Percentiles rank a stretch among this genome's conserved stretches.
Conservation (phyloP, 2,113 vertebrate species). For the Cervus canadensis region DNA sequence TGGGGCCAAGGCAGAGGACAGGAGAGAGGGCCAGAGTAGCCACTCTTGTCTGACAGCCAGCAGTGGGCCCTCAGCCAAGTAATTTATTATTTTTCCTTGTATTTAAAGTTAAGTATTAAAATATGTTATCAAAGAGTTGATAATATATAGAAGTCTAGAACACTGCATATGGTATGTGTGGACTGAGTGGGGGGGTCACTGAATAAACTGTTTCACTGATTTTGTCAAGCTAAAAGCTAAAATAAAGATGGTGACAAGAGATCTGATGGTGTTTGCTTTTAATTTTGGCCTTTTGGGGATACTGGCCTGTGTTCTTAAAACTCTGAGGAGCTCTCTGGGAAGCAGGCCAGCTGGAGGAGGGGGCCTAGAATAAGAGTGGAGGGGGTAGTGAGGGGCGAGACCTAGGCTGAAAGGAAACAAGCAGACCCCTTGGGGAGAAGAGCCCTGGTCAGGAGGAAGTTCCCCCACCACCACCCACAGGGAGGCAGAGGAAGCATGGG, state of each 20-base stretch:
- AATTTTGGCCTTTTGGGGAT: background rate
- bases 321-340: background rate
- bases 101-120: constrained; percentile 78
- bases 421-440: background rate
- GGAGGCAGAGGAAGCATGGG: background rate
- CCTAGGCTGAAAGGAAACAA: background rate
- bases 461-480: too few species aligned
- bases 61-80: constrained; percentile 21
- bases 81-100: constrained; percentile 80
- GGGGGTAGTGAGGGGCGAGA: background rate
- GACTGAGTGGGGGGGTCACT: background rate
- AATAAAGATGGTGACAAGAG: constrained; percentile 60
- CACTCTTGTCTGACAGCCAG: background rate
- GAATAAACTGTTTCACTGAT: background rate
- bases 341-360: background rate
- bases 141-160: constrained; percentile 70
- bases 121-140: constrained; percentile 72
- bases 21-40: background rate
- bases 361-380: background rate
- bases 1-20: background rate
- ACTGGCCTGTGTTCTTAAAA: background rate
- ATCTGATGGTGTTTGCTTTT: background rate
- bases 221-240: constrained; percentile 22
- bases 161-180: background rate
- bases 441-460: background rate